Conservation (phyloP, 2,113 vertebrate species). For the Mesembrinibis cayennensis region DNA sequence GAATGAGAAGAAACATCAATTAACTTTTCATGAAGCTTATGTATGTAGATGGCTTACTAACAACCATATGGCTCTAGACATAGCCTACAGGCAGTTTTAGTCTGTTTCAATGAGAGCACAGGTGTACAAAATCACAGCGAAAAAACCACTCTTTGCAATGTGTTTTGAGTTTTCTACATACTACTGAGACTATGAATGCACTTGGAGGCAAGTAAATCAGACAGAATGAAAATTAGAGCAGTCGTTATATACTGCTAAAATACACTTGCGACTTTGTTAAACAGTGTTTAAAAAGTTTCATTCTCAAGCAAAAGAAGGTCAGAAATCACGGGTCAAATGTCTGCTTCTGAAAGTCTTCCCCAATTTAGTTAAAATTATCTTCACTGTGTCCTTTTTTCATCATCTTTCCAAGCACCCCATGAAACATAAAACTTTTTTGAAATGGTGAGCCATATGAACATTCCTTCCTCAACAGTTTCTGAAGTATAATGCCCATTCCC, state of each 20-base stretch:
- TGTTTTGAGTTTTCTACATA: slow-evolving; percentile 11
- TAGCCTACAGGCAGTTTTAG: neutral
- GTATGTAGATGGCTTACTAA: neutral
- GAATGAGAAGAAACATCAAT: slow-evolving; percentile 23
- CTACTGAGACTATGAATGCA: slow-evolving; percentile 49
- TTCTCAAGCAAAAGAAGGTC: neutral
- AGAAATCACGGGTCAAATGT: neutral
- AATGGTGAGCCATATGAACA: slow-evolving; percentile 28
- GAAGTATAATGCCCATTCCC: slow-evolving; percentile 23
- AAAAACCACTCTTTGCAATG: neutral
- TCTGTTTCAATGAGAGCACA: slow-evolving; percentile 25
- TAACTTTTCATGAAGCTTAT: slow-evolving; percentile 28
- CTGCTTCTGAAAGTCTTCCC: neutral
- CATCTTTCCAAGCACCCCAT: neutral
- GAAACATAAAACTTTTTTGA: neutral
- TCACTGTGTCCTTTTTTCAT: neutral
- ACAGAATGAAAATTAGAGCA: slow-evolving; percentile 43
- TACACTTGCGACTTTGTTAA: slow-evolving; percentile 29
- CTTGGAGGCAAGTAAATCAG: slow-evolving; percentile 48
- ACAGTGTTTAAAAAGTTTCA: neutral
- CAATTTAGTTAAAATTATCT: neutral
- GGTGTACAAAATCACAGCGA: neutral
- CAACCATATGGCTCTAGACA: neutral
- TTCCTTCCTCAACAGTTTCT: slow-evolving; percentile 9
- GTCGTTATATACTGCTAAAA: slow-evolving; percentile 38